These are phyloP conservation scores for Dipus sagitta DNA, from an alignment of 2,797 vertebrate species.

Conservation along the genomic window DNA sequence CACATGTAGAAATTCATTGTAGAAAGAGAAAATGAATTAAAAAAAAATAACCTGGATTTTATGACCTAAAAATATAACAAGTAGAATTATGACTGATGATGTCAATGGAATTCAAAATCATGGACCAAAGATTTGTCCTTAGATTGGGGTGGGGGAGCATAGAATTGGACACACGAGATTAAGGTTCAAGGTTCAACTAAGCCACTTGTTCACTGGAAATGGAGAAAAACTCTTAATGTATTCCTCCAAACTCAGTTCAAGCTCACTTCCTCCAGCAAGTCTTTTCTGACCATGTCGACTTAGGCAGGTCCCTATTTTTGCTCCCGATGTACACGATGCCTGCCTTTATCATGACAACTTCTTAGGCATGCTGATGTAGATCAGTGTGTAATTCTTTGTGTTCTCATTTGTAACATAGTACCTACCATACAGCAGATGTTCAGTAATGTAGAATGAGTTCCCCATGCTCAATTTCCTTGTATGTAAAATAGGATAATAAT, in stretches of 20 bases:
- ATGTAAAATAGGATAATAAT: conserved; percentile 31
- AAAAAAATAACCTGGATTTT: conserved; percentile 47
- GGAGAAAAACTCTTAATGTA: not conserved
- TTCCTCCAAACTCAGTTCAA: conserved; percentile 36
- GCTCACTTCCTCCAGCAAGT: conserved; percentile 27
- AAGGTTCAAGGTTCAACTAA: not conserved
- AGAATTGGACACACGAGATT: not conserved
- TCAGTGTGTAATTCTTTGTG: conserved; percentile 29
- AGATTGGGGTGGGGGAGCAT: not conserved
- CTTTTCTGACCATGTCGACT: conserved; percentile 18
- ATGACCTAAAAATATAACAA: conserved; percentile 32
- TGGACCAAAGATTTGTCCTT: not conserved
- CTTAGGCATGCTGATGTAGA: conserved; percentile 12
- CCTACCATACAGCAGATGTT: not conserved
- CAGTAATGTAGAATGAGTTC: conserved; percentile 22
- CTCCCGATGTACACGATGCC: not conserved
- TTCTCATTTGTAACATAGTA: not conserved
- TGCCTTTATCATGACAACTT: conserved; percentile 32
- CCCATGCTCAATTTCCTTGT: not conserved
- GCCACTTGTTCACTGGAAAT: conserved; percentile 1
- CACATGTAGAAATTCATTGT: not conserved
- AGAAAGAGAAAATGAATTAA: conserved; percentile 33
- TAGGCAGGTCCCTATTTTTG: conserved; percentile 3
- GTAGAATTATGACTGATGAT: conserved; percentile 5
- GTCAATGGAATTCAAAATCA: not conserved